Percentiles rank a stretch among this genome's conserved stretches.
These are phyloP conservation scores for Pogonus chalceus DNA, from an alignment of 1,140 invertebrate species.

Conservation along the genomic window DNA sequence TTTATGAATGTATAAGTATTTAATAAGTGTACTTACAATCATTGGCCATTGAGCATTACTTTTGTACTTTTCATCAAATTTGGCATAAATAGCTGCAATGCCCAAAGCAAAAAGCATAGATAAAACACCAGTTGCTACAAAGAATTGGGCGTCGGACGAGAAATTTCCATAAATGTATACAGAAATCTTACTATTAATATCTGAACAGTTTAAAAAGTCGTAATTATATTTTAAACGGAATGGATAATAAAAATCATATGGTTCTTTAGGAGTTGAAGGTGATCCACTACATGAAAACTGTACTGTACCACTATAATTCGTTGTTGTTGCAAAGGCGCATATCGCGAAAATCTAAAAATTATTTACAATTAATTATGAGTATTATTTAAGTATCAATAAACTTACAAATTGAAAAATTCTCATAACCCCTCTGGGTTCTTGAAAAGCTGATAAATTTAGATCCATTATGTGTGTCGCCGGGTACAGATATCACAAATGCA, in stretches of 20 bases:
- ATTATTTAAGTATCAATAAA: slow-evolving; percentile 25
- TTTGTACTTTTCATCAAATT: slow-evolving; percentile 49
- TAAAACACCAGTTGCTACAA: slow-evolving; percentile 58
- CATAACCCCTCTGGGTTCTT: slow-evolving; percentile 50
- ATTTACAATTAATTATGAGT: slow-evolving; percentile 10
- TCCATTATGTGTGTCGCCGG: slow-evolving; percentile 28
- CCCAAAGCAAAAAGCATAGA: slow-evolving; percentile 51
- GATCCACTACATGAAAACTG: slow-evolving; percentile 17
- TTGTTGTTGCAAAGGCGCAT: slow-evolving; percentile 47
- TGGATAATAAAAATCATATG: slow-evolving; percentile 27
- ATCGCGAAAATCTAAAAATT: slow-evolving; percentile 44
- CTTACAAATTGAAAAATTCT: slow-evolving; percentile 45
- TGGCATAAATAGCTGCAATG: slow-evolving; percentile 47
- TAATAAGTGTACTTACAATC: slow-evolving; percentile 30
- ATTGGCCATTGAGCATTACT: slow-evolving; percentile 40
- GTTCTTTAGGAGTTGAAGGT: neutral
- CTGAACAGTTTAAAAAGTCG: slow-evolving; percentile 10
- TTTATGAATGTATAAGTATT: too few species aligned
- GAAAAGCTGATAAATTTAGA: slow-evolving; percentile 41
- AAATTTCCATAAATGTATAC: slow-evolving; percentile 36
- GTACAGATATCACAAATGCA: neutral
- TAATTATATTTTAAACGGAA: slow-evolving; percentile 18
- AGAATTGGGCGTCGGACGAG: slow-evolving; percentile 53
- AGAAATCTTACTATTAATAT: slow-evolving; percentile 12
- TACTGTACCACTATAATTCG: slow-evolving; percentile 34